phyloP scores from a whole-genome alignment of 2,113 vertebrate genomes.

The Myrmophylax atrothorax region DNA sequence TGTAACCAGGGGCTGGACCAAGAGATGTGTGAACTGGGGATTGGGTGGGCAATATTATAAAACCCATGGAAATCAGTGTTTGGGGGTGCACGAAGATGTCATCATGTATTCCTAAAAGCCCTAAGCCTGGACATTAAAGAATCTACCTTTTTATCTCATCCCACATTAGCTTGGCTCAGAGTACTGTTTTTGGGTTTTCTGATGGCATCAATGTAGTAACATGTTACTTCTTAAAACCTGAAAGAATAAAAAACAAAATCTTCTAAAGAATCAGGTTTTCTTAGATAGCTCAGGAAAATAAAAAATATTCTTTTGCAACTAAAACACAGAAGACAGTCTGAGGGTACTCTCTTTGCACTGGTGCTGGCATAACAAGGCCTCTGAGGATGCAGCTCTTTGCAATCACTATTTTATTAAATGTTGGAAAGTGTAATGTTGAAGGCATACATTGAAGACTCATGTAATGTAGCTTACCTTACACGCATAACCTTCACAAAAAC shows the following conservation, averaged over 20 bases:
- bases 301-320: slow-evolving; percentile 47
- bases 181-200: no score
- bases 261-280: neutral
- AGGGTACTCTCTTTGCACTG: slow-evolving; percentile 27
- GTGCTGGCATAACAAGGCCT: slow-evolving; percentile 74
- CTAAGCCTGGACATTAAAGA: no score
- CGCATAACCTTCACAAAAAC: slow-evolving; percentile 76
- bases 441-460: slow-evolving; percentile 23
- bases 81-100: no score
- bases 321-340: slow-evolving; percentile 58
- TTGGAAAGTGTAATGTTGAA: slow-evolving; percentile 72
- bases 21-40: no score
- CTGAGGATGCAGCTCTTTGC: slow-evolving; percentile 72
- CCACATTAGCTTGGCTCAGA: no score
- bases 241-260: neutral
- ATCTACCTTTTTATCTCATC: no score
- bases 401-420: slow-evolving; percentile 82
- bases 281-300: slow-evolving; percentile 68
- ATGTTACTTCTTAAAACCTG: neutral
- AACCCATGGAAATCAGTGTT: no score
- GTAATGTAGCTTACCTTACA: slow-evolving; percentile 74
- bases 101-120: no score
- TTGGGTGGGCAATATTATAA: no score
- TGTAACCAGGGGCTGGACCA: no score
- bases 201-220: no score